phyloP scores from a whole-genome alignment of 2,888 invertebrate species.

The Exocentrus adspersus region DNA sequence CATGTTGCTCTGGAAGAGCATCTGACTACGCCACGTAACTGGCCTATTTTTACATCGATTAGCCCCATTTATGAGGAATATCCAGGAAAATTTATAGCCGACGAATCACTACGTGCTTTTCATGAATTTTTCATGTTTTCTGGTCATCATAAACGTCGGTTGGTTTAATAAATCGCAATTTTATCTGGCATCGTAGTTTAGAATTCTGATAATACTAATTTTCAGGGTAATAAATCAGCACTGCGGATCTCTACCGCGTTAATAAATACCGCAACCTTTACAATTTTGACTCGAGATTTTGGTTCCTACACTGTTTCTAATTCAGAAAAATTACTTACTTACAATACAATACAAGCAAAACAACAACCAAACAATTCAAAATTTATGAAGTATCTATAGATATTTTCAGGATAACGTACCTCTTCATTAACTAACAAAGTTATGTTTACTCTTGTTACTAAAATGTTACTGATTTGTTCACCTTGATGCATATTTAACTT shows the following conservation, averaged over 20 bases:
- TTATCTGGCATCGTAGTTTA: not conserved
- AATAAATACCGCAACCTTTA: not conserved
- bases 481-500: too few species aligned
- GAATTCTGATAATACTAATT: constrained; percentile 17
- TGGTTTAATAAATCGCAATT: constrained; percentile 24
- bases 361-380: too few species aligned
- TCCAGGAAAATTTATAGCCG: constrained; percentile 34
- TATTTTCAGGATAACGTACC: too few species aligned
- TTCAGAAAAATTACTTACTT: too few species aligned
- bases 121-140: constrained; percentile 43
- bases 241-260: not conserved
- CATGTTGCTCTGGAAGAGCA: constrained; percentile 35
- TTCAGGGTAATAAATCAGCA: constrained; percentile 3
- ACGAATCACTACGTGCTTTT: constrained; percentile 41
- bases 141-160: constrained; percentile 39
- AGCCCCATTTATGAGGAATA: constrained; percentile 38
- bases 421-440: too few species aligned
- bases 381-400: too few species aligned
- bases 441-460: too few species aligned
- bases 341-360: too few species aligned
- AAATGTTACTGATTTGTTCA: too few species aligned
- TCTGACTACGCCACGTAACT: constrained; percentile 31
- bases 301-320: too few species aligned
- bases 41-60: constrained; percentile 38
- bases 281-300: not conserved